phyloP scores from a whole-genome alignment of 2,113 vertebrate species.

The Nannospalax galili region DNA sequence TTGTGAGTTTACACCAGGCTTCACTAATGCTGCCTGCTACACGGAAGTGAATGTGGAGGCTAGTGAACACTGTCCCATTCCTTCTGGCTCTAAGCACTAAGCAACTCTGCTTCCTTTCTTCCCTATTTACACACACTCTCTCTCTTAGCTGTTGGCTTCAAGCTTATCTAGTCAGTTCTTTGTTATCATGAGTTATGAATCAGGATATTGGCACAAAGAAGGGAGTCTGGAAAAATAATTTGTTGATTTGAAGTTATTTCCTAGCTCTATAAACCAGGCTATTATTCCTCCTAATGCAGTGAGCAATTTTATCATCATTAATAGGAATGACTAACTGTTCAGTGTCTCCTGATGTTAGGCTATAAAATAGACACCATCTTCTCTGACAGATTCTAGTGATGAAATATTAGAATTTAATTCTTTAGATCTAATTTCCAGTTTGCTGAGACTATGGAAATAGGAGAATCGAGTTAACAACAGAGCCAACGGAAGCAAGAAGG shows the following conservation, averaged over 20 bases:
- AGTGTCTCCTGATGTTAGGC: neutral
- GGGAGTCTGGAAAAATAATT: neutral
- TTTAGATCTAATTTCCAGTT: neutral
- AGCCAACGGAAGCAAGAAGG: neutral
- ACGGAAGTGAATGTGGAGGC: neutral
- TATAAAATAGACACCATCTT: neutral
- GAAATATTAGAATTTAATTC: neutral
- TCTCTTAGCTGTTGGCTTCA: neutral
- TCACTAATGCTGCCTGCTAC: no score
- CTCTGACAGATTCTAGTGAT: neutral
- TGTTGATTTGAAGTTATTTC: neutral
- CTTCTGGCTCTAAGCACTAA: neutral
- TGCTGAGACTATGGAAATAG: neutral
- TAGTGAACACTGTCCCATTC: rapidly evolving
- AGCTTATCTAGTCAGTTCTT: neutral
- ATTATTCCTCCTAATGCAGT: rapidly evolving
- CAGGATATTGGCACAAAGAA: neutral
- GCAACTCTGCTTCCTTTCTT: neutral
- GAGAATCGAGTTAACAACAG: neutral
- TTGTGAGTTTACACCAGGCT: neutral
- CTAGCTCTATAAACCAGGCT: neutral
- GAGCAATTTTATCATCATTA: no score
- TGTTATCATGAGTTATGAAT: neutral
- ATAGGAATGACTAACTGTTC: no score
- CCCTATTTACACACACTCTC: no score